These are phyloP conservation scores for Argya squamiceps DNA, from an alignment of 2,797 vertebrate genomes.

Conservation along the genomic window DNA sequence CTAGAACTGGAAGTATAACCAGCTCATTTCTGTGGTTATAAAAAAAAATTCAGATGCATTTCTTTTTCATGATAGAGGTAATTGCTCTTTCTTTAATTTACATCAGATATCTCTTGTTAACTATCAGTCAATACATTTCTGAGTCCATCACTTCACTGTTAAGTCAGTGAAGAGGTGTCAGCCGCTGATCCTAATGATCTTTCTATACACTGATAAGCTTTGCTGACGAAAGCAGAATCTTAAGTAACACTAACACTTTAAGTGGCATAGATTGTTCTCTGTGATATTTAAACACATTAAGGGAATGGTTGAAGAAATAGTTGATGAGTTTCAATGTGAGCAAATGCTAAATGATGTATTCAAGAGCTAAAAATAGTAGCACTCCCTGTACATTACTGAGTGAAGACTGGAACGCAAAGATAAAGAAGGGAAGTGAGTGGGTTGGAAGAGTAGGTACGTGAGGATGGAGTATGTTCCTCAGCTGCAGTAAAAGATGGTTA, in stretches of 20 bases:
- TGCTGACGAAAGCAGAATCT: constrained; percentile 23
- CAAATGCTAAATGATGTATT: background rate
- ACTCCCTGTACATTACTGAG: background rate
- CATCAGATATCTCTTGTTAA: background rate
- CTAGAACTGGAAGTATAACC: background rate
- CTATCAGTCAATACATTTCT: background rate
- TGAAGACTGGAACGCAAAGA: background rate
- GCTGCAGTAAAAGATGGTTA: background rate
- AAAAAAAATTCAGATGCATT: background rate
- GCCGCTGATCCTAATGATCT: background rate
- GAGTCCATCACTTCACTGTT: background rate
- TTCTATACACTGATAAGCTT: background rate
- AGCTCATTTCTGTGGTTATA: background rate
- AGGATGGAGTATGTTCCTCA: background rate
- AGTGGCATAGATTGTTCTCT: constrained; percentile 32
- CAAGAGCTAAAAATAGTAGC: background rate
- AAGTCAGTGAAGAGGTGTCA: background rate
- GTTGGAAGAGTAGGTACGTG: background rate
- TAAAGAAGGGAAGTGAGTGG: background rate
- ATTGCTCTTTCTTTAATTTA: background rate
- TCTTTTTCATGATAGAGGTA: background rate
- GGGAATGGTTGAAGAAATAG: background rate
- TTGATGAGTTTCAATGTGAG: constrained; percentile 11
- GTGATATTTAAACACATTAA: constrained; percentile 36
- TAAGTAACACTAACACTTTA: constrained; percentile 10